These are phyloP conservation scores for Orycteropus afer DNA, from an alignment of 2,113 vertebrate species.

Conservation along the genomic window DNA sequence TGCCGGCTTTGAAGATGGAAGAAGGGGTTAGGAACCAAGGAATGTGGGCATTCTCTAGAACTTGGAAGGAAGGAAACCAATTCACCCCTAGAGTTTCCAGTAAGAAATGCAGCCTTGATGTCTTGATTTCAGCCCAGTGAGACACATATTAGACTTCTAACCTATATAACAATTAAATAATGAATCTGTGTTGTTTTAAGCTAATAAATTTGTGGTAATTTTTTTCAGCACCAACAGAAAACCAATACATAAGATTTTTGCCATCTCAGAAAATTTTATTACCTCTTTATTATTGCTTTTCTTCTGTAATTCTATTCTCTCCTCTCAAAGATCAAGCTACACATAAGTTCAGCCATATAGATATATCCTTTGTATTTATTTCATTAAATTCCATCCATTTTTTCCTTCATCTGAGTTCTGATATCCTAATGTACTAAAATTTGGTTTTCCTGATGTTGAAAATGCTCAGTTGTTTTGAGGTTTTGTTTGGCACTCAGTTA, in stretches of 20 bases:
- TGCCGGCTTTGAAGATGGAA: neutral
- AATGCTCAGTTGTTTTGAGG: neutral
- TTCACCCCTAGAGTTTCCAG: neutral
- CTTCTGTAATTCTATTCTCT: neutral
- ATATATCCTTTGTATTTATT: neutral
- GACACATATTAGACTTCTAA: no score
- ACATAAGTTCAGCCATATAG: neutral
- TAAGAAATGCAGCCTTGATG: neutral
- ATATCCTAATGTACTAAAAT: neutral
- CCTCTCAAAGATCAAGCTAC: neutral
- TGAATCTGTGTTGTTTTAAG: no score
- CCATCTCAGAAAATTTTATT: neutral
- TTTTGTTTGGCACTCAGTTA: neutral
- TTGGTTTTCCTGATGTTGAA: constrained; percentile 23
- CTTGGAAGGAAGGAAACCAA: neutral
- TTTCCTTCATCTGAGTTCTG: neutral
- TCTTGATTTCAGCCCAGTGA: no score
- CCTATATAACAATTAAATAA: no score
- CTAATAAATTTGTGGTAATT: no score
- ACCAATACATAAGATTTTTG: neutral
- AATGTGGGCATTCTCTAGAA: no score
- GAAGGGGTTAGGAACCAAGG: neutral
- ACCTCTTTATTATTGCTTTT: neutral
- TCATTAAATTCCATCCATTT: neutral
- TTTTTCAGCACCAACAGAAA: constrained; percentile 2